phyloP scores from a whole-genome alignment of 2,888 invertebrate genomes.

The Tetragnatha montana region DNA sequence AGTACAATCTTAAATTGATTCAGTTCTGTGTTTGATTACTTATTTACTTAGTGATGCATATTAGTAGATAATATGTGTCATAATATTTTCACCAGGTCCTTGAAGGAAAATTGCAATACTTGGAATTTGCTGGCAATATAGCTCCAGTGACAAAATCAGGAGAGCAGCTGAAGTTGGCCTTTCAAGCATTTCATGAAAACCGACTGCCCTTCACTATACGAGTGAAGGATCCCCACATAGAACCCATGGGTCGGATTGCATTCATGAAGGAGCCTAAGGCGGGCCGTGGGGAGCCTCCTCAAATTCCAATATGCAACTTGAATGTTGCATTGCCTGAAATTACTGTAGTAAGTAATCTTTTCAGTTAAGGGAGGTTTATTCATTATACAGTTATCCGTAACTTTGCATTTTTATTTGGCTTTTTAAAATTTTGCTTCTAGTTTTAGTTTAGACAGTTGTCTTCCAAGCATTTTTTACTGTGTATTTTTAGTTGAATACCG shows the following conservation, averaged over 20 bases:
- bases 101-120: slow-evolving; percentile 94
- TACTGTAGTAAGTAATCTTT: slow-evolving; percentile 29
- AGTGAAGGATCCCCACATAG: slow-evolving; percentile 92
- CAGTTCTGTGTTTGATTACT: too few relatives aligned
- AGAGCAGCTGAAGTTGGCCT: slow-evolving; percentile 94
- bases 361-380: background rate
- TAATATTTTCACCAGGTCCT: slow-evolving; percentile 79
- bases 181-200: slow-evolving; percentile 97
- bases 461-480: too few relatives aligned
- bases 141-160: slow-evolving; percentile 97
- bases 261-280: slow-evolving; percentile 98
- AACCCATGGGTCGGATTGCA: slow-evolving; percentile 90
- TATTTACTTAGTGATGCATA: too few relatives aligned
- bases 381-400: background rate
- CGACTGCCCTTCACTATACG: slow-evolving; percentile 95
- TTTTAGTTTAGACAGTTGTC: background rate
- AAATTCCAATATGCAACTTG: slow-evolving; percentile 93
- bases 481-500: too few relatives aligned
- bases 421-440: background rate
- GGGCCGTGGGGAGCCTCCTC: slow-evolving; percentile 88
- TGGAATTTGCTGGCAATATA: slow-evolving; percentile 97
- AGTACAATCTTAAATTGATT: too few relatives aligned
- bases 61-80: background rate
- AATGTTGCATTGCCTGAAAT: slow-evolving; percentile 95
- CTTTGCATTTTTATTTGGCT: background rate